phyloP scores from a whole-genome alignment of 2,113 vertebrate genomes.

The Poeciliopsis occidentalis region DNA sequence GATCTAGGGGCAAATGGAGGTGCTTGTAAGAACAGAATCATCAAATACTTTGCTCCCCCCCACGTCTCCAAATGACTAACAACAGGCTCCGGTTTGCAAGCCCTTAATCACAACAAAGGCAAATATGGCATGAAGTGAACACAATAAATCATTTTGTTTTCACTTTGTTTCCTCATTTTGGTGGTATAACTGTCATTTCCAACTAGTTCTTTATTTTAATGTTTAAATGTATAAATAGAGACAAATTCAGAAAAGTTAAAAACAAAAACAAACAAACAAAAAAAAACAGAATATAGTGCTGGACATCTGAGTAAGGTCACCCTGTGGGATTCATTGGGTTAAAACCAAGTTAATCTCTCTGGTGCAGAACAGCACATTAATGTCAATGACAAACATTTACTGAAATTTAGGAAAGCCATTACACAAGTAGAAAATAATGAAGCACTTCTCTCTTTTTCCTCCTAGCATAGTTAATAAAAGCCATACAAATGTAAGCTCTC shows the following conservation, averaged over 20 bases:
- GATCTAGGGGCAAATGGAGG: neutral
- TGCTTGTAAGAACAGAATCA: neutral
- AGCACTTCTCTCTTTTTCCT: neutral
- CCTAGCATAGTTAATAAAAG: slow-evolving; percentile 24
- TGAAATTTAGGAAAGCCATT: slow-evolving; percentile 8
- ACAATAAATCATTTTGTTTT: neutral
- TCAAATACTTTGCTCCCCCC: neutral
- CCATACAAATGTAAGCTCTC: slow-evolving; percentile 12
- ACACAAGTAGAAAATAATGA: slow-evolving; percentile 23
- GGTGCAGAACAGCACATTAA: neutral
- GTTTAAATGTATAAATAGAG: neutral
- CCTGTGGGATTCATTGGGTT: neutral
- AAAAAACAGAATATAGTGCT: too few species aligned
- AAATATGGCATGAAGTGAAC: neutral
- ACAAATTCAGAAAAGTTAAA: neutral
- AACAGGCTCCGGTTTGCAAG: neutral
- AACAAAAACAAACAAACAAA: too few species aligned
- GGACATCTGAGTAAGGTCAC: neutral
- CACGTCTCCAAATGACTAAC: neutral
- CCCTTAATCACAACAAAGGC: neutral
- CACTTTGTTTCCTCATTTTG: neutral
- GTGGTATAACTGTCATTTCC: neutral
- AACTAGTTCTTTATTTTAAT: too few species aligned
- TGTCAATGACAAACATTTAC: slow-evolving; percentile 20
- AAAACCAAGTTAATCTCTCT: neutral